phyloP scores from a whole-genome alignment of 2,797 vertebrate species.

The Macropus fuliginosus region DNA sequence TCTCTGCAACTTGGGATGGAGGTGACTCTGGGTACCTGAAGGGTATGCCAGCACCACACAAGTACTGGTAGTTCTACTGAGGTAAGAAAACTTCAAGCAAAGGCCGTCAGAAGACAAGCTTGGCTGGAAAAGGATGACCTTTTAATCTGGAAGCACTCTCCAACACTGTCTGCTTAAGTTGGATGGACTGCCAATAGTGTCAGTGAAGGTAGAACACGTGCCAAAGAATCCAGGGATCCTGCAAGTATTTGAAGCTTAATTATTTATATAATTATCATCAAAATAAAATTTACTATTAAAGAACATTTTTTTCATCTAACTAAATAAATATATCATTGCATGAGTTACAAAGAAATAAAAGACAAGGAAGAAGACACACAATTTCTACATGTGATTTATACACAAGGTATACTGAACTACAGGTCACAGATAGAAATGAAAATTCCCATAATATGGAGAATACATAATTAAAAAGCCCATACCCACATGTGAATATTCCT shows the following conservation, averaged over 20 bases:
- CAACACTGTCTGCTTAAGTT: background rate
- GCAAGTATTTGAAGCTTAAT: background rate
- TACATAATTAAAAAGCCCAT: slow-evolving; percentile 28
- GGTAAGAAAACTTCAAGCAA: background rate
- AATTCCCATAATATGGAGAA: background rate
- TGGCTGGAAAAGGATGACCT: background rate
- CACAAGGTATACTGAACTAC: slow-evolving; percentile 42
- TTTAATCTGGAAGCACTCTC: background rate
- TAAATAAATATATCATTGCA: slow-evolving; percentile 79
- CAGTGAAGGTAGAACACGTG: background rate
- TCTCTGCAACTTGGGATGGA: background rate
- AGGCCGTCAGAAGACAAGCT: background rate
- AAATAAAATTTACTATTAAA: slow-evolving; percentile 81
- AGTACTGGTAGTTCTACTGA: background rate
- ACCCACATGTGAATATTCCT: background rate
- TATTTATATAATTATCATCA: background rate
- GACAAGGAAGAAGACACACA: slow-evolving; percentile 63
- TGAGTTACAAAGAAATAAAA: slow-evolving; percentile 75
- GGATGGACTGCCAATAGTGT: background rate
- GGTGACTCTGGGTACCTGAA: background rate
- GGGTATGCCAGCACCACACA: background rate
- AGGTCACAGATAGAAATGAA: background rate
- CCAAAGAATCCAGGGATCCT: background rate
- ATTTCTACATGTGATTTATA: slow-evolving; percentile 62
- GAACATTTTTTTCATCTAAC: slow-evolving; percentile 79